Evolutionary conservation across 2,888 invertebrate species (phyloP), one percentile per base, ranked within the genome.

Genomic region (Girardia tigrina): DNA sequence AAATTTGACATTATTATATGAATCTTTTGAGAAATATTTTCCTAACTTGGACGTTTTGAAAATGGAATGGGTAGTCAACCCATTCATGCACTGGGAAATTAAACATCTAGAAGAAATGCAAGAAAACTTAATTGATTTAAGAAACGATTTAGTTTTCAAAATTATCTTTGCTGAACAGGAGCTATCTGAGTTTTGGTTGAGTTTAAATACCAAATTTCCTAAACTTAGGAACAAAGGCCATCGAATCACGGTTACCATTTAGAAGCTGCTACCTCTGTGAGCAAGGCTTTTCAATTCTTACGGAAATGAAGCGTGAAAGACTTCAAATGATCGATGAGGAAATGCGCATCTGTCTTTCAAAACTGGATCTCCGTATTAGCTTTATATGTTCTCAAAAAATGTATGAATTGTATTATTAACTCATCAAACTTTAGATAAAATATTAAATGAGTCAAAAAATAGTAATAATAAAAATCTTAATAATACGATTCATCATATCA

Each of bases 91-190:
- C 4, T 56, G n/a, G n/a, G 23, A 56, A 56, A 23, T n/a, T 12
- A 56, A 2, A 4, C n/a, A 56, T 56, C 56, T 56, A 20, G 56
- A 56, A 56, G 56, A 56, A 23, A 4, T 8, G 4, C 20, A 36
- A 56, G 56, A 56, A 56, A 56, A 56, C n/a, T 2, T 56, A n/a
- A 56, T 56, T 56, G 56, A 56, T 56, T 56, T 56, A n/a, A 56
- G n/a, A 16, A 56, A 56, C n/a, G 56, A 56, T 56, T 56, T 56
- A 23, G 56, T 56, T 56, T 56, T 12, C 56, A 56, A 56, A 56
- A 56, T n/a, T 20, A 56, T 56, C 4, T 56, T 56, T 16, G 56
- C 56, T 12, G n/a, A 56, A 4, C n/a, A 56, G n/a, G 56, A 16
- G 56, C 56, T 56, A 23, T 56, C 56, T 16, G 56, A 56, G 56